Evolutionary conservation across 1,140 invertebrate species (phyloP).

Genomic region (Coelopa frigida): DNA sequence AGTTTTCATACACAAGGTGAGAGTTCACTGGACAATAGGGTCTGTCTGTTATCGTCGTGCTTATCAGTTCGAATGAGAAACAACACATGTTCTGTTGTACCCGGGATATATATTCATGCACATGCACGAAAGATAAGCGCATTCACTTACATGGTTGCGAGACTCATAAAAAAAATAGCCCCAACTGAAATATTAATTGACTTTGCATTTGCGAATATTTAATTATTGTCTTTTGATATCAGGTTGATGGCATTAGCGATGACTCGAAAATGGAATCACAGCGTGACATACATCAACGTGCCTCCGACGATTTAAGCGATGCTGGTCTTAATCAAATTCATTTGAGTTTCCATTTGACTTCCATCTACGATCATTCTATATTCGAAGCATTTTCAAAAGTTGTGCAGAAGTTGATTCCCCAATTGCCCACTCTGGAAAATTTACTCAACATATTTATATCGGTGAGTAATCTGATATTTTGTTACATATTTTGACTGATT

Average conservation of each 20-base stretch:
- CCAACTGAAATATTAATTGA: neutral
- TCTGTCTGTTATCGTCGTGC: too few species aligned
- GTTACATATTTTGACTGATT: neutral
- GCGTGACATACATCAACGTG: slow-evolving; percentile 93
- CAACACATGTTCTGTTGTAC: too few species aligned
- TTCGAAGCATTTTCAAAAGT: slow-evolving; percentile 99
- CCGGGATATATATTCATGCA: too few species aligned
- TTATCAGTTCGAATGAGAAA: too few species aligned
- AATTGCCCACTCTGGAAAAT: slow-evolving; percentile 94
- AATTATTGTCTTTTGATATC: slow-evolving; percentile 19
- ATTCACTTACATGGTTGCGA: too few species aligned
- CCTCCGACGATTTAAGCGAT: slow-evolving; percentile 90
- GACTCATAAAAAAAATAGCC: too few species aligned
- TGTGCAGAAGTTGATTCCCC: slow-evolving; percentile 97
- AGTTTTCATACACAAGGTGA: slow-evolving; percentile 91
- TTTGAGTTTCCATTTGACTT: slow-evolving; percentile 94
- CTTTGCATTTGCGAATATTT: neutral
- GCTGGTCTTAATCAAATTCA: slow-evolving; percentile 79
- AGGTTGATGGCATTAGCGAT: slow-evolving; percentile 94
- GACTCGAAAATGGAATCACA: slow-evolving; percentile 99
- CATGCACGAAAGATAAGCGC: neutral
- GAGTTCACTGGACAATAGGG: too few species aligned
- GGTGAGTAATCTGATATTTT: slow-evolving; percentile 63
- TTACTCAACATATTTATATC: slow-evolving; percentile 98
- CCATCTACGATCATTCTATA: slow-evolving; percentile 99